A percentile compares a stretch with the other conserved stretches of the same genome.
Conservation (phyloP, 2,888 invertebrate species). For the Pammene aurita region DNA sequence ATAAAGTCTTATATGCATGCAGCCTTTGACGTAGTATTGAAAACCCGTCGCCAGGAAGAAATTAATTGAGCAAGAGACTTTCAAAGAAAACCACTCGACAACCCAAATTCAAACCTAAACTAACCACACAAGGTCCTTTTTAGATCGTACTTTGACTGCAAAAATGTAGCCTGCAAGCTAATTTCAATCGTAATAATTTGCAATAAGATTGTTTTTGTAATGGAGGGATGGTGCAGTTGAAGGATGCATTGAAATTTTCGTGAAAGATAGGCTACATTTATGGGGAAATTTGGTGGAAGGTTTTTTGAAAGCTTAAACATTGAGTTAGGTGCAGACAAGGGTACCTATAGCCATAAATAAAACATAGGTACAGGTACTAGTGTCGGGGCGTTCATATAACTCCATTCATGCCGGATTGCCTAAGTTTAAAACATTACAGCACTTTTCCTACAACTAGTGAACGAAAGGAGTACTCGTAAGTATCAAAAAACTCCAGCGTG, state of each 20-base stretch:
- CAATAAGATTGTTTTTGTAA: slow-evolving; percentile 3
- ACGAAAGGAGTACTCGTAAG: no score
- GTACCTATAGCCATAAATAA: no score
- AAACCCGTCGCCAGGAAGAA: slow-evolving; percentile 55
- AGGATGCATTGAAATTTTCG: slow-evolving; percentile 34
- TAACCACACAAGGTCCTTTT: background rate
- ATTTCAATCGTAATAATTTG: slow-evolving; percentile 1
- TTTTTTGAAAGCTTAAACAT: slow-evolving; percentile 7
- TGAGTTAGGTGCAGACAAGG: slow-evolving; percentile 6
- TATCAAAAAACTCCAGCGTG: no score
- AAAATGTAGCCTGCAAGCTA: background rate
- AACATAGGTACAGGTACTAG: no score
- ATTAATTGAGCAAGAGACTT: slow-evolving; percentile 63
- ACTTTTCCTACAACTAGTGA: no score
- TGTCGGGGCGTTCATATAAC: no score
- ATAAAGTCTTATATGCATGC: slow-evolving; percentile 53
- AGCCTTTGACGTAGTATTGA: slow-evolving; percentile 58
- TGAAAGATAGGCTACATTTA: slow-evolving; percentile 33
- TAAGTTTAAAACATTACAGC: no score
- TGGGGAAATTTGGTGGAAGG: slow-evolving; percentile 15
- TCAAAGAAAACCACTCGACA: slow-evolving; percentile 45
- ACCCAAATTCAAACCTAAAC: slow-evolving; percentile 1
- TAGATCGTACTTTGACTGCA: background rate
- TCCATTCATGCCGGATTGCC: no score
- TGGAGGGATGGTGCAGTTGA: background rate